phyloP scores from a whole-genome alignment of 2,113 vertebrate species.

The Hippocampus guttulatus region DNA sequence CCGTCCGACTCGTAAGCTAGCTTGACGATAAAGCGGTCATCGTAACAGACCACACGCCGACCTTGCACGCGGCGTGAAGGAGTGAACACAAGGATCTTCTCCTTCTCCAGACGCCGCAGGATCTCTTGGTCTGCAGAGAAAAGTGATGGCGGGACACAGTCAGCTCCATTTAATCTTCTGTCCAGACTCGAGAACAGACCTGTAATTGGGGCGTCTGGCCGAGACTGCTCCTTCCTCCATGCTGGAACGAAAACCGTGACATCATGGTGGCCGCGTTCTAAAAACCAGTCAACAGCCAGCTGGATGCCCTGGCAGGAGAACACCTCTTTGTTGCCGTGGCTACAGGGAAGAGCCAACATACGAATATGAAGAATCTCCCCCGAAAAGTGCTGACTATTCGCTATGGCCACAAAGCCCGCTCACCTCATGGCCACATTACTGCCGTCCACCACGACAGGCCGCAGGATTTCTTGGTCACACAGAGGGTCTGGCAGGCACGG shows the following conservation, averaged over 20 bases:
- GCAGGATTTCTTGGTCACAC: constrained; percentile 89
- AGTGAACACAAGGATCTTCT: constrained; percentile 95
- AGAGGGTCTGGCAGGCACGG: constrained; percentile 75
- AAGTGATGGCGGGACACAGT: background rate
- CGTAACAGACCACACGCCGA: constrained; percentile 93
- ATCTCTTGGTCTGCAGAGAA: constrained; percentile 88
- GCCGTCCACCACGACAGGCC: constrained; percentile 90
- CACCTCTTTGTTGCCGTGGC: constrained; percentile 98
- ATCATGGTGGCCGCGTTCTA: constrained; percentile 92
- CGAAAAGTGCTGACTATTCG: background rate
- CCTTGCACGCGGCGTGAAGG: constrained; percentile 92
- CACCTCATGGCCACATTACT: constrained; percentile 99
- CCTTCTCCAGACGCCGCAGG: constrained; percentile 88
- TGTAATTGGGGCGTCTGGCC: constrained; percentile 94
- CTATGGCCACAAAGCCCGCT: constrained; percentile 24
- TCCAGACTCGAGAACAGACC: constrained; percentile 60
- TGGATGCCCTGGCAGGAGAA: constrained; percentile 98
- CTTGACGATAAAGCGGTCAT: constrained; percentile 95
- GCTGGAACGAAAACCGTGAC: constrained; percentile 97
- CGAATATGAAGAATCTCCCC: background rate
- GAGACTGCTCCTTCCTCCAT: constrained; percentile 95
- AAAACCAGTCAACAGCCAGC: constrained; percentile 95
- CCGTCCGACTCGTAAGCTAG: constrained; percentile 93
- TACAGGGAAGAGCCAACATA: constrained; percentile 52
- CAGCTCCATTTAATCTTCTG: background rate